Evolutionary conservation across 2,797 vertebrate species (phyloP).

Genomic region (Enteromius afrohamiltoni): DNA sequence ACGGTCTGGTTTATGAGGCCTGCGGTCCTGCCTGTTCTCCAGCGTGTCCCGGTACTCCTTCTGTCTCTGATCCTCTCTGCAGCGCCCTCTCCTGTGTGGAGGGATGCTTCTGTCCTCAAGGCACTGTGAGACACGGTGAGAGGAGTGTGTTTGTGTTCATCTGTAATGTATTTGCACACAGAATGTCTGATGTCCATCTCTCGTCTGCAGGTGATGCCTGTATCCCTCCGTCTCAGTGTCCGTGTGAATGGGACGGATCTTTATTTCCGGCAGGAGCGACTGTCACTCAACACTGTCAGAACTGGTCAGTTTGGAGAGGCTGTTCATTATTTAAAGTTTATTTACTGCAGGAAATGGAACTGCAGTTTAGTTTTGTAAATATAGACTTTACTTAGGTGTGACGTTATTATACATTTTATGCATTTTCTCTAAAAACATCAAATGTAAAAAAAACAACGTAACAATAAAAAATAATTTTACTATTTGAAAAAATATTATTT

Average conservation of each 20-base stretch:
- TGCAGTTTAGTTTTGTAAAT: no score
- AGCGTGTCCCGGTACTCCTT: slow-evolving; percentile 73
- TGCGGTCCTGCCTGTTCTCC: slow-evolving; percentile 84
- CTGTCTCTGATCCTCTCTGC: slow-evolving; percentile 75
- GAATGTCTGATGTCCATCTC: not conserved
- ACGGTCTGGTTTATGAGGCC: slow-evolving; percentile 83
- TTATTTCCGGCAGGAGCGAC: slow-evolving; percentile 80
- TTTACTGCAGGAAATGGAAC: not conserved
- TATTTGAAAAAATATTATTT: no score
- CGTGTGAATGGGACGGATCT: slow-evolving; percentile 83
- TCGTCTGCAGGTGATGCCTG: slow-evolving; percentile 77
- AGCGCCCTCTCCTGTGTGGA: slow-evolving; percentile 81
- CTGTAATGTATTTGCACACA: not conserved
- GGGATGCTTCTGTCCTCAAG: slow-evolving; percentile 88
- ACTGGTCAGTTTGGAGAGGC: slow-evolving; percentile 79
- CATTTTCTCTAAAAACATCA: no score
- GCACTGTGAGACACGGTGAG: slow-evolving; percentile 79
- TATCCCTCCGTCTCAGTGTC: slow-evolving; percentile 76
- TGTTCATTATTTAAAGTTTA: not conserved
- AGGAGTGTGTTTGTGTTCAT: not conserved
- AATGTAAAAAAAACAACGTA: no score
- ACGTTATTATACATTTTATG: not conserved
- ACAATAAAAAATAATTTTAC: no score
- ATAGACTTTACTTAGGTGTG: not conserved
- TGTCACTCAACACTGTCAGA: slow-evolving; percentile 81